Base-by-base conservation (phyloP, 2,888 invertebrate genomes). In the Temnothorax rugatulus region DNA sequence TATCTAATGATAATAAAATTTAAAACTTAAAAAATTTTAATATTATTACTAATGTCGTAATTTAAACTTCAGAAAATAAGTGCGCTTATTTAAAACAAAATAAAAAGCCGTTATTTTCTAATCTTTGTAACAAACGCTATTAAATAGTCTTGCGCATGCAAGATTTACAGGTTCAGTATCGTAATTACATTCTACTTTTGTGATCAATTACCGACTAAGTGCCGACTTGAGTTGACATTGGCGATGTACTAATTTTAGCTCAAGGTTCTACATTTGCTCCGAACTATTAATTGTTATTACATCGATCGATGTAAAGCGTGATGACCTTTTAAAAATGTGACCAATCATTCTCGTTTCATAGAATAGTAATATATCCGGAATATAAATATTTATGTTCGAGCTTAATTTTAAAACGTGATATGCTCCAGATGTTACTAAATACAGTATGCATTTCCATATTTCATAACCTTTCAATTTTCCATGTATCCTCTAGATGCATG, bases 251-350 rank as follows among this genome's bases (percentile, higher is more conserved):
- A 77, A 77, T 69, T 69, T 69, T 54, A 69, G 34, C 13, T 54
- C 54, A 54, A 68, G 29, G 29, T 13, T 0, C 54, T 54, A n/a
- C 41, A 69, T 54, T 21, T 54, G 2, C 54, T 69, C 44, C 54
- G 2, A 44, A 41, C 41, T 69, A 64, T 59, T 57, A 54, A 73
- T 73, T 38, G 34, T 66, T 66, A 64, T 38, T 66, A 66, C 38
- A 68, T 54, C 68, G 66, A 77, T 77, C 66, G 68, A 54, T 7
- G 13, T 29, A 38, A 76, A 57, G 29, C 41, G 25, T 75, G 44
- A 64, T 64, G 34, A 54, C 18, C 54, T 44, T 54, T 69, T n/a
- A 15, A 29, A 61, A 41, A 50, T 41, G 13, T 9, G 9, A 34
- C 8, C 50, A 63, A 66, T 73, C n/a, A 5, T 29, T 41, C 15